Evolutionary conservation across 2,888 invertebrate genomes (phyloP).

Genomic region (Zeuzera pyrina): DNA sequence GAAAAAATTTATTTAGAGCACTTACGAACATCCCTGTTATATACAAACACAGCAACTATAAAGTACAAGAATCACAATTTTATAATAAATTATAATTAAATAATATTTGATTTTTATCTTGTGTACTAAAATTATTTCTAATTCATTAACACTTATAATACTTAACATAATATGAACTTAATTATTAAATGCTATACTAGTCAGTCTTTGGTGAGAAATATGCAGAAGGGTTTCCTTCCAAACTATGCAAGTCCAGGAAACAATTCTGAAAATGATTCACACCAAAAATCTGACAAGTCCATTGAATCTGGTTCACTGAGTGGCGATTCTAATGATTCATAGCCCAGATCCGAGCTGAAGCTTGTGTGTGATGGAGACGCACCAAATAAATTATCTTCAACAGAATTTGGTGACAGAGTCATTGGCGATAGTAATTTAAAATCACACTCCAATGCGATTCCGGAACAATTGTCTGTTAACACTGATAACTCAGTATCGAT

Average conservation of each 20-base stretch:
- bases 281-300: conserved; percentile 78
- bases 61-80: no score
- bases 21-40: no score
- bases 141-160: conserved; percentile 10
- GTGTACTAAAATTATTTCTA: background rate
- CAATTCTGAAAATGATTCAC: conserved; percentile 82
- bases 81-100: no score
- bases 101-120: background rate
- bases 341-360: conserved; percentile 59
- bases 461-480: conserved; percentile 34
- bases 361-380: conserved; percentile 57
- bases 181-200: conserved; percentile 36
- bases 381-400: conserved; percentile 44
- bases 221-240: conserved; percentile 28
- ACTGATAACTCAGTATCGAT: conserved; percentile 41
- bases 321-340: conserved; percentile 63
- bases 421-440: conserved; percentile 63
- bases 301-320: conserved; percentile 60
- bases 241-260: conserved; percentile 80
- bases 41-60: no score
- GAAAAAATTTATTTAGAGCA: no score
- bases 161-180: conserved; percentile 17
- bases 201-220: conserved; percentile 62
- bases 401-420: conserved; percentile 45
- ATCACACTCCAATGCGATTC: conserved; percentile 45